phyloP scores from a whole-genome alignment of 1,140 invertebrate species.

The Drosophila subobscura region DNA sequence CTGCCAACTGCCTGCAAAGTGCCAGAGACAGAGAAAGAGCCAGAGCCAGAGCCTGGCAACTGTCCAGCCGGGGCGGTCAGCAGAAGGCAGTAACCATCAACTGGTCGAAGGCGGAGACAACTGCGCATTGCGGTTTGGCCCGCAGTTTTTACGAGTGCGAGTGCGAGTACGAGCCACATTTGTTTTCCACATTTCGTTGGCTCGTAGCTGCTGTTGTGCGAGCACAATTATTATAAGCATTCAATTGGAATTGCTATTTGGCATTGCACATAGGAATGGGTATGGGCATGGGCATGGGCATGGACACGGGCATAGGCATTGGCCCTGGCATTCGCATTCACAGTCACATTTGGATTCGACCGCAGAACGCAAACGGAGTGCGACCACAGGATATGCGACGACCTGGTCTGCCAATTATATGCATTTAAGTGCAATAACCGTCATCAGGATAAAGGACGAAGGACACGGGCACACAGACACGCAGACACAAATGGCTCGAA shows the following conservation, averaged over 20 bases:
- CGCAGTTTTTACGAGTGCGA: constrained; percentile 39
- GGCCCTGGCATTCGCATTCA: constrained; percentile 48
- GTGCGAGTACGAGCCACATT: constrained; percentile 23
- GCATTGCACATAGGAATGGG: constrained; percentile 29
- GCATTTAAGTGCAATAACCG: constrained; percentile 81
- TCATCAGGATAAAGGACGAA: constrained; percentile 57
- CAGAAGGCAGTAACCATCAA: constrained; percentile 1
- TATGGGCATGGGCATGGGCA: constrained; percentile 18
- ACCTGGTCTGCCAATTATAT: constrained; percentile 65
- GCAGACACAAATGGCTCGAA: not conserved
- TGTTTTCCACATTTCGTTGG: constrained; percentile 44
- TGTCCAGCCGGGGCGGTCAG: constrained; percentile 28
- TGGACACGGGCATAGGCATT: constrained; percentile 25
- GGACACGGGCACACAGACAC: not conserved
- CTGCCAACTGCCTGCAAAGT: constrained; percentile 38
- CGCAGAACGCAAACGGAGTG: constrained; percentile 42
- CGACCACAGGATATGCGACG: constrained; percentile 60
- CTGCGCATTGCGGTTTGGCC: constrained; percentile 77
- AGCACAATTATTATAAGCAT: constrained; percentile 76
- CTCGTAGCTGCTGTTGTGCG: constrained; percentile 33
- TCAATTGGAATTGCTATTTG: constrained; percentile 63
- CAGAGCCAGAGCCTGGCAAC: constrained; percentile 27
- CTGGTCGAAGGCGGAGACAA: constrained; percentile 38
- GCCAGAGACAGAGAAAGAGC: constrained; percentile 8
- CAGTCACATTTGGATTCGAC: constrained; percentile 54